Base-by-base conservation (phyloP, 2,888 invertebrate genomes). In the Stenodera caucasica region DNA sequence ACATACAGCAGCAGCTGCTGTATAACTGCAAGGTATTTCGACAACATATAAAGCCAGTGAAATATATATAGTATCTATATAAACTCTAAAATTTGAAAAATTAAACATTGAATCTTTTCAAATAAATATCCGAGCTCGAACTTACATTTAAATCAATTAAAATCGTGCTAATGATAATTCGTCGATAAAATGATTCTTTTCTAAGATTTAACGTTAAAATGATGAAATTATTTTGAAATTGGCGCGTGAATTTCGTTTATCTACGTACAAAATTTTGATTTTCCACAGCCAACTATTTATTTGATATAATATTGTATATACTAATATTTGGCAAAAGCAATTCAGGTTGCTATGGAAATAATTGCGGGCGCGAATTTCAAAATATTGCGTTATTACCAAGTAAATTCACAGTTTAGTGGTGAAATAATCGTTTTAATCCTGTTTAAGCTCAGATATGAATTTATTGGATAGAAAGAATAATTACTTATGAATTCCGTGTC, bases 21-120 rank as follows among this genome's bases (percentile, higher is more conserved):
- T 85, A 68, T 85, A 82, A 0, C 86, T 85, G 58, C 86, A 86
- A 0, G 88, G 88, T 12, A 88, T 82, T 72, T 86, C 87, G 9
- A 85, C 74, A 0, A 85, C 78, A 1, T 85, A 76, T 49, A 85
- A 74, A 53, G 85, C 84, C n/a, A 87, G 77, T 0, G 84, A 81
- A 35, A 83, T 80, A 67, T 84, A 87, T 0, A 83, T 75, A 5
- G 81, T 81, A 67, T 85, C 85, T 26, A 88, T 68, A 67, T 85
- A 85, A n/a, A 81, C 75, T 56, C 75, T 77, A 53, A 60, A 52
- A 55, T 50, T 15, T 49, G 49, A 33, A 49, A 50, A 23, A 40
- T n/a, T 45, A 14, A 40, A 55, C n/a, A n/a, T 40, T 40, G 15
- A 23, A n/a, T 40, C 40, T 40, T 45, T 29, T 15, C 14, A 30